A percentile compares a stretch with the other conserved stretches of the same genome.
Evolutionary conservation across 2,797 vertebrate species (phyloP).

Genomic region (Hapalemur alaotrensis): DNA sequence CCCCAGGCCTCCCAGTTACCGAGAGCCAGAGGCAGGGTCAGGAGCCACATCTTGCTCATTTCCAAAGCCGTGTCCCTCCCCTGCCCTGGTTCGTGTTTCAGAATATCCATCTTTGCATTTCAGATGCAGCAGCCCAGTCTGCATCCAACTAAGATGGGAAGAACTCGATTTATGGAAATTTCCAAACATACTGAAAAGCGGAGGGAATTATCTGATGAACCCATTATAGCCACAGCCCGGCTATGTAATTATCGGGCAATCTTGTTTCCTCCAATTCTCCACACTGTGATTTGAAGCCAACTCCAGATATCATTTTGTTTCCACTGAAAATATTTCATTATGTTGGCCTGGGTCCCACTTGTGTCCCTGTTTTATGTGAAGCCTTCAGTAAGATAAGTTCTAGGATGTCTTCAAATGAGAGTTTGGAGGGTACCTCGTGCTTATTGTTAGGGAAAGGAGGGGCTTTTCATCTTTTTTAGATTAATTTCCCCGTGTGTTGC

Average conservation of each 20-base stretch:
- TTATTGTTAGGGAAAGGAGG: neutral
- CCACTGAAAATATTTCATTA: rapidly evolving
- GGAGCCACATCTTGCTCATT: neutral
- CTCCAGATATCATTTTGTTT: too few relatives aligned
- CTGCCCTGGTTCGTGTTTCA: neutral
- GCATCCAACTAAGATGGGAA: neutral
- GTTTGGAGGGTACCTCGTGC: rapidly evolving
- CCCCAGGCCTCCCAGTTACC: rapidly evolving
- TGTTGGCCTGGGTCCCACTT: rapidly evolving
- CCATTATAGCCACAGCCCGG: rapidly evolving
- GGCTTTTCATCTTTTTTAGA: neutral
- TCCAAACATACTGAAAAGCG: neutral
- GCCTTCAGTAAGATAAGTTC: rapidly evolving
- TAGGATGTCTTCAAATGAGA: neutral
- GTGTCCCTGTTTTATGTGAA: rapidly evolving
- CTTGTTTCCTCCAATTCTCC: rapidly evolving
- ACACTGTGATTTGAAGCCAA: too few relatives aligned
- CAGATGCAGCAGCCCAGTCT: too few relatives aligned
- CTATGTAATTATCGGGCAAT: neutral
- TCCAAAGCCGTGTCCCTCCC: rapidly evolving
- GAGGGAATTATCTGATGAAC: neutral
- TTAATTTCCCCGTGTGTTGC: neutral
- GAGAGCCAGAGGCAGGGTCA: rapidly evolving
- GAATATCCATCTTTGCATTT: rapidly evolving
- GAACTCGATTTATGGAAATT: neutral